Evolutionary conservation across 2,888 invertebrate genomes (phyloP).

Genomic region (Lasioglossum morio): DNA sequence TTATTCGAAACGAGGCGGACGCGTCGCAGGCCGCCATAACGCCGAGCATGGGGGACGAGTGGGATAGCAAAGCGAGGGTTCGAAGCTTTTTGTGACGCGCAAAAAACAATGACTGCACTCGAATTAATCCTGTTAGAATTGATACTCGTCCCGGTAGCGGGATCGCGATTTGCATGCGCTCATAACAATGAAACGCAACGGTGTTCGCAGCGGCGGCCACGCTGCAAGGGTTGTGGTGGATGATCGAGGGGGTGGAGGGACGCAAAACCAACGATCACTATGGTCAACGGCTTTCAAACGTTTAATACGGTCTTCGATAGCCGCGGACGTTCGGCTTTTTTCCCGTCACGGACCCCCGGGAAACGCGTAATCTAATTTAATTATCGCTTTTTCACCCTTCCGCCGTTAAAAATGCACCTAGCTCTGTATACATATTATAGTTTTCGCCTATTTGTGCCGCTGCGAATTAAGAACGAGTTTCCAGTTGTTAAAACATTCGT

Average conservation of each 20-base stretch:
- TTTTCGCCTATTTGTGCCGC: not conserved
- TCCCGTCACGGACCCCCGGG: conserved; percentile 25
- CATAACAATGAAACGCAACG: conserved; percentile 78
- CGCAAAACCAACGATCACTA: conserved; percentile 69
- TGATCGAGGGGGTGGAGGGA: conserved; percentile 51
- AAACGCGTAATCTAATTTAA: conserved; percentile 48
- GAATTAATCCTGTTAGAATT: conserved; percentile 79
- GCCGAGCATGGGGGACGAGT: conserved; percentile 13
- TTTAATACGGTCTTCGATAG: conserved; percentile 45
- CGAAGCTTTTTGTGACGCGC: conserved; percentile 70
- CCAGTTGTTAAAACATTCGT: not conserved
- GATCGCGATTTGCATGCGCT: conserved; percentile 79
- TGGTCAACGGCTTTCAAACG: conserved; percentile 69
- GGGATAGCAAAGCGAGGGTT: conserved; percentile 34
- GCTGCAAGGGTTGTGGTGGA: conserved; percentile 37
- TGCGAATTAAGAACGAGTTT: not conserved
- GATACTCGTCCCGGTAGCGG: conserved; percentile 73
- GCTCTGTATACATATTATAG: not conserved
- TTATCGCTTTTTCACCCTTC: conserved; percentile 11
- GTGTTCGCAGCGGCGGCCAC: conserved; percentile 45
- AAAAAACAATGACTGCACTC: conserved; percentile 78
- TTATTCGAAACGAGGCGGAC: conserved; percentile 67
- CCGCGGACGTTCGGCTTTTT: conserved; percentile 33
- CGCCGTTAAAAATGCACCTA: not conserved
- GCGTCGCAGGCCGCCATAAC: conserved; percentile 48